These are phyloP conservation scores for Zelleria hepariella DNA, from an alignment of 2,888 invertebrate species.

Conservation along the genomic window DNA sequence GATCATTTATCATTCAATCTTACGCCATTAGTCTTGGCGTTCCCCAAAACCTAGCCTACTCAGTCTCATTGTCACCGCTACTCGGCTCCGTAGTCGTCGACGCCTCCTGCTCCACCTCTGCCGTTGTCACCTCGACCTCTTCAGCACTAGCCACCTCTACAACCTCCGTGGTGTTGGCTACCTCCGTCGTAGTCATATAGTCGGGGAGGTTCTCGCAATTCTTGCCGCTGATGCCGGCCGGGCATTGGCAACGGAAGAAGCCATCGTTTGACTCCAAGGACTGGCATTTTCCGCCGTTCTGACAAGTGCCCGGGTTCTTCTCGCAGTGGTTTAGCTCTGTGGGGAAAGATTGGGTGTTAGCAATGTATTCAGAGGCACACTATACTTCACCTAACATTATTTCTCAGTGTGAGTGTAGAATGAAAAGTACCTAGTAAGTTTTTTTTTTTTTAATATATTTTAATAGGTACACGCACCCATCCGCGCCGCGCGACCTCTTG, in stretches of 20 bases:
- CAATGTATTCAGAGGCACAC: not conserved
- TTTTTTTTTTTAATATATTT: no score
- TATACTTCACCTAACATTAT: no score
- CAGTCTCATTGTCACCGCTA: slow-evolving; percentile 48
- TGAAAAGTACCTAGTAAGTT: no score
- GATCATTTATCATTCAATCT: no score
- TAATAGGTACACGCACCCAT: no score
- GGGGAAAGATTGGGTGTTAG: not conserved
- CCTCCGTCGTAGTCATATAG: slow-evolving; percentile 27
- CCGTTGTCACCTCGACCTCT: slow-evolving; percentile 7
- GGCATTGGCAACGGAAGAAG: slow-evolving; percentile 81
- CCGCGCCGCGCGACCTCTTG: no score
- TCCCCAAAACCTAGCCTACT: slow-evolving; percentile 12
- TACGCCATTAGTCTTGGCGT: no score
- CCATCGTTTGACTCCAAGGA: slow-evolving; percentile 85
- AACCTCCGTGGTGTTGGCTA: slow-evolving; percentile 18
- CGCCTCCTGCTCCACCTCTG: slow-evolving; percentile 14
- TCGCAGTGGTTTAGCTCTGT: slow-evolving; percentile 88
- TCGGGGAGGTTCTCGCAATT: slow-evolving; percentile 77
- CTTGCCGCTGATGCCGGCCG: slow-evolving; percentile 81
- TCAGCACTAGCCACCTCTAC: no score
- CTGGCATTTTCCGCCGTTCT: slow-evolving; percentile 86
- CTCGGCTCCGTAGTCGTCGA: slow-evolving; percentile 21
- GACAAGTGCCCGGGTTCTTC: slow-evolving; percentile 80
- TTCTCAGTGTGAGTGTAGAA: no score